Evolutionary conservation across 2,113 vertebrate genomes (phyloP), one percentile per base, ranked within the genome.

Genomic region (Platycercus adscitus): DNA sequence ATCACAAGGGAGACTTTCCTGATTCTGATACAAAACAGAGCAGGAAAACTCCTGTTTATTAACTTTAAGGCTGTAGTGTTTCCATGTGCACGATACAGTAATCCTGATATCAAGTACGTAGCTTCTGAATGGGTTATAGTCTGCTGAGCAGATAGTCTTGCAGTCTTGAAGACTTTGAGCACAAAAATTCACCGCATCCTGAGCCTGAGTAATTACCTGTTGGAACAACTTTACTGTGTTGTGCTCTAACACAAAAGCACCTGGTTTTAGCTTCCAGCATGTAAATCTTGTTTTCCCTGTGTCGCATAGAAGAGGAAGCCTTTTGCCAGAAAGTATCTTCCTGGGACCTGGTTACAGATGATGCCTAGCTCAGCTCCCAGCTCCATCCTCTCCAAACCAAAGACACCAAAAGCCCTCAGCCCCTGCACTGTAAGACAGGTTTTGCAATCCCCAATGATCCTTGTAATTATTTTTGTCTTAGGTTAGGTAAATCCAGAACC

Each of bases 31-130:
- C n/a, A 70, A 72, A 87, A 56, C 63, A 86, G 70, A 68, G 25
- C 61, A 81, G 47, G 80, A 86, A 83, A 94, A n/a, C 16, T 89
- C 70, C 70, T 70, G 58, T 75, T 81, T 60, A 71, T 39, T 80
- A 61, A 88, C 52, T 49, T 60, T 33, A 68, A 88, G 56, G 26
- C 55, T 49, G 55, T 43, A 55, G 23, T 58, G 47, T 88, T 93
- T 73, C 73, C 28, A 25, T 56, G 65, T 56, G 47, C 31, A 31
- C 44, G 71, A 47, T 25, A 21, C 76, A 76, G 26, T 52, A 68
- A 86, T 56, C 44, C 52, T 35, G 16, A 4, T 44, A 90, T 17
- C 72, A 43, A 16, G 5, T 9, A 44, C 2, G 2, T 77, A 37
- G 10, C 64, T 93, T 77, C 75, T 75, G 13, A 31, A 14, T 3